Conservation (phyloP, 2,797 vertebrate species). For the Argya squamiceps region DNA sequence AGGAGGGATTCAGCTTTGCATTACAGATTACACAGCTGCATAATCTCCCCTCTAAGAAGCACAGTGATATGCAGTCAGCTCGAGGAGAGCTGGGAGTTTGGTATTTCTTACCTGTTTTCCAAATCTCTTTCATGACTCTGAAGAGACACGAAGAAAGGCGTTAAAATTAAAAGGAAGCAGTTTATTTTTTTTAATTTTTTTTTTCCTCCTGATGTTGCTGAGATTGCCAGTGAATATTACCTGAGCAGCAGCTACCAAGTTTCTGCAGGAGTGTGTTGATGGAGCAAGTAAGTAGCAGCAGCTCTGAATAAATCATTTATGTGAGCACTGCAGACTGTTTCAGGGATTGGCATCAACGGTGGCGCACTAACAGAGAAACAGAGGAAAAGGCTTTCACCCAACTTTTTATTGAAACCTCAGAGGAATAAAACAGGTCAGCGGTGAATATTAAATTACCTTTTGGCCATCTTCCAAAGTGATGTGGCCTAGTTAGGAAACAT, state of each 20-base stretch:
- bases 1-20: neutral
- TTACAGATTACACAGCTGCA: conserved; percentile 4
- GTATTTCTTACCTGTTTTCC: conserved; percentile 23
- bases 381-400: conserved; percentile 74
- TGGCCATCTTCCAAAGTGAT: conserved; percentile 75
- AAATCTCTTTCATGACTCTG: conserved; percentile 34
- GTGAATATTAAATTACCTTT: conserved; percentile 77
- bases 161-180: conserved; percentile 24
- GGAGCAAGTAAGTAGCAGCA: conserved; percentile 59
- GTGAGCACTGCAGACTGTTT: conserved; percentile 65
- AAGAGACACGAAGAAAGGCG: neutral
- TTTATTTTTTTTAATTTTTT: neutral
- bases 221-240: conserved; percentile 50
- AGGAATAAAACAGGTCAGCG: conserved; percentile 77
- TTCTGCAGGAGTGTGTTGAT: conserved; percentile 61
- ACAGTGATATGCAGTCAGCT: neutral
- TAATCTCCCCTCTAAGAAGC: conserved; percentile 25
- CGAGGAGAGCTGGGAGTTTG: neutral
- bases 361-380: conserved; percentile 63
- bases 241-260: conserved; percentile 51
- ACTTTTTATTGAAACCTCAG: conserved; percentile 74
- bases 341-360: conserved; percentile 47
- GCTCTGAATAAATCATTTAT: conserved; percentile 75
- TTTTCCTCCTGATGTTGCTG: neutral
- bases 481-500: conserved; percentile 79